A percentile compares a stretch with the other conserved stretches of the same genome.
Evolutionary conservation across 2,797 vertebrate species (phyloP).

Genomic region (Cryptoprocta ferox): DNA sequence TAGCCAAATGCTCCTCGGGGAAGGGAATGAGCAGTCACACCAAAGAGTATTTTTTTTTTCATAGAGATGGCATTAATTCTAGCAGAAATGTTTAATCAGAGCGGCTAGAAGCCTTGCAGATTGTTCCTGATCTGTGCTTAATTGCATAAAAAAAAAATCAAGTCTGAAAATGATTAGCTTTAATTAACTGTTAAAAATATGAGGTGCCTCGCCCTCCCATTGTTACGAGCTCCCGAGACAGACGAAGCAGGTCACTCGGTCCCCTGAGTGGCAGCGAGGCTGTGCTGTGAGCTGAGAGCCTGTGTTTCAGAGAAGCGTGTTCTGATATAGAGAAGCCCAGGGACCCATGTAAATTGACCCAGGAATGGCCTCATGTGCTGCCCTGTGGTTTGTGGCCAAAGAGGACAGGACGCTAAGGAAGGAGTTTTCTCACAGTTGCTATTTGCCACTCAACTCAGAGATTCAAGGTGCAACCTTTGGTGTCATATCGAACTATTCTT

Average conservation of each 20-base stretch:
- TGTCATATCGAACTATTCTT: background rate
- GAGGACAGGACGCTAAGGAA: background rate
- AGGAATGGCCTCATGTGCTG: background rate
- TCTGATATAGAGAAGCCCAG: background rate
- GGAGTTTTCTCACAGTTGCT: background rate
- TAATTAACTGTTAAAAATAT: constrained; percentile 51
- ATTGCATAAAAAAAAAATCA: constrained; percentile 37
- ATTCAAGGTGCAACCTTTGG: background rate
- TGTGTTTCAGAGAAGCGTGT: background rate
- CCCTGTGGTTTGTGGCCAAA: background rate
- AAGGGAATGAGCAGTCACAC: background rate
- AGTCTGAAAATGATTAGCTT: constrained; percentile 24
- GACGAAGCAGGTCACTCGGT: background rate
- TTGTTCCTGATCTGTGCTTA: constrained; percentile 35
- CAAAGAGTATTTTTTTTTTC: background rate
- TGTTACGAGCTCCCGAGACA: background rate
- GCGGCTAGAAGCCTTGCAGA: background rate
- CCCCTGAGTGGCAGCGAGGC: background rate
- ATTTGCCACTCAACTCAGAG: background rate
- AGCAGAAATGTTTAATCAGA: constrained; percentile 14
- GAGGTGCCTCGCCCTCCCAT: background rate
- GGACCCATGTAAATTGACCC: too few relatives aligned
- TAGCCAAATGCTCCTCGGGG: background rate
- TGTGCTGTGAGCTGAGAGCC: background rate
- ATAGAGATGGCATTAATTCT: background rate